Base-by-base conservation (phyloP, 1,140 invertebrate genomes). In the Luehdorfia chinensis region DNA sequence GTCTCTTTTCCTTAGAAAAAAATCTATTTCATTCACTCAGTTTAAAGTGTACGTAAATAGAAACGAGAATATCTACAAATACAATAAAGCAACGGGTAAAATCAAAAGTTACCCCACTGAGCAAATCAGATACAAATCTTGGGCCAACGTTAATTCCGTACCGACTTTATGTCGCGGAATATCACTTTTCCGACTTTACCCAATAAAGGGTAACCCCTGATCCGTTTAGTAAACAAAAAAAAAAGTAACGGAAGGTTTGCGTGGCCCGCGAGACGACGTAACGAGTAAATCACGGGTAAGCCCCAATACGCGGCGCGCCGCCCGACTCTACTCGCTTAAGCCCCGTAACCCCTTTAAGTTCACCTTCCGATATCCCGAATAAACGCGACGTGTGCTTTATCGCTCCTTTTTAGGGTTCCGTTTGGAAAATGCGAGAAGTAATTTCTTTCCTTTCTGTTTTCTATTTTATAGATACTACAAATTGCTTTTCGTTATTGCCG, bases 161-260 rank as follows among this genome's bases (percentile, higher is more conserved):
- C 56, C 67, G 39, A 72, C 58, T 76, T 81, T 69, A 75, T 65
- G 70, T 67, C 65, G 57, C 63, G 61, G 61, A 65, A 70, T 84
- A 84, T 84, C 76, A 75, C 66, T 80, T 78, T 61, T 61, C 74
- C 73, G 73, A 75, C 71, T 80, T 81, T 74, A 68, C 65, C 75
- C 76, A 80, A 79, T 83, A 85, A 83, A 85, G 77, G 75, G 77
- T 75, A 75, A 67, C 67, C 78, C 72, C 52, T 79, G 76, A 86
- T 84, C 76, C 79, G 67, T 71, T 75, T 75, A 75, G 78, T 86
- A 84, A 85, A 85, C 77, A 84, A 81, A 81, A 84, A 84, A 84
- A 71, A 7, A 3, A 41, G 14, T 9, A 39, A 41, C 11, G 63
- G 50, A 58, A 66, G 59, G 66, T 50, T 58, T 44, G 54, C 50